These are phyloP conservation scores for Hyppa rectilinea DNA, from an alignment of 2,888 invertebrate genomes.

Conservation along the genomic window DNA sequence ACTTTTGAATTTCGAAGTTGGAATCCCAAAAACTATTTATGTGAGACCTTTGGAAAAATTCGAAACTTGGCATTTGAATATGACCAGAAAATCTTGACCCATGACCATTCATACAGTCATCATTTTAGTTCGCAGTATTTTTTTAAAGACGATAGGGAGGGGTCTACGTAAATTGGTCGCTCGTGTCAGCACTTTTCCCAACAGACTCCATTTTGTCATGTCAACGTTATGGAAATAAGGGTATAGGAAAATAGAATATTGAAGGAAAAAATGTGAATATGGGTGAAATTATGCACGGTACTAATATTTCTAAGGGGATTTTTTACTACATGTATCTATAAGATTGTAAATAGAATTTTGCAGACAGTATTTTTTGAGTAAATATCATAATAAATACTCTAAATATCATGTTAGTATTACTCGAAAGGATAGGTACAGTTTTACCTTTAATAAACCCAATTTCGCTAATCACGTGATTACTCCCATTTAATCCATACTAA, in stretches of 20 bases:
- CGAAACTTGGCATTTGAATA: constrained; percentile 30
- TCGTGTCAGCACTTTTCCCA: constrained; percentile 39
- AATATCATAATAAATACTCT: background rate
- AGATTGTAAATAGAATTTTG: background rate
- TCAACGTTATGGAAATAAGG: constrained; percentile 57
- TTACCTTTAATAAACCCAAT: no score
- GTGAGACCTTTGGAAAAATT: constrained; percentile 23
- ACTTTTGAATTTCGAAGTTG: constrained; percentile 33
- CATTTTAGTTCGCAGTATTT: background rate
- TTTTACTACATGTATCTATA: background rate
- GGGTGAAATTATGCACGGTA: constrained; percentile 24
- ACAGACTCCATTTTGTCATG: constrained; percentile 39
- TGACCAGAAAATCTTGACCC: constrained; percentile 35
- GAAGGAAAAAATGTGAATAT: constrained; percentile 38
- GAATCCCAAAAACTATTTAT: constrained; percentile 26
- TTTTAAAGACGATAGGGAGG: no score
- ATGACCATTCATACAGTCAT: background rate
- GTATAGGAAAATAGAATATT: constrained; percentile 35
- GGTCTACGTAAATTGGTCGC: constrained; percentile 34
- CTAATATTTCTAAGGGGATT: constrained; percentile 21
- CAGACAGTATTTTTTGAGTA: background rate
- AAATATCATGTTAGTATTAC: background rate
- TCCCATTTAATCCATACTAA: no score
- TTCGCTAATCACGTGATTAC: background rate
- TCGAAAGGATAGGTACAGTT: background rate